These are phyloP conservation scores for Diplodus sargus DNA, from an alignment of 2,797 vertebrate species.

Conservation along the genomic window DNA sequence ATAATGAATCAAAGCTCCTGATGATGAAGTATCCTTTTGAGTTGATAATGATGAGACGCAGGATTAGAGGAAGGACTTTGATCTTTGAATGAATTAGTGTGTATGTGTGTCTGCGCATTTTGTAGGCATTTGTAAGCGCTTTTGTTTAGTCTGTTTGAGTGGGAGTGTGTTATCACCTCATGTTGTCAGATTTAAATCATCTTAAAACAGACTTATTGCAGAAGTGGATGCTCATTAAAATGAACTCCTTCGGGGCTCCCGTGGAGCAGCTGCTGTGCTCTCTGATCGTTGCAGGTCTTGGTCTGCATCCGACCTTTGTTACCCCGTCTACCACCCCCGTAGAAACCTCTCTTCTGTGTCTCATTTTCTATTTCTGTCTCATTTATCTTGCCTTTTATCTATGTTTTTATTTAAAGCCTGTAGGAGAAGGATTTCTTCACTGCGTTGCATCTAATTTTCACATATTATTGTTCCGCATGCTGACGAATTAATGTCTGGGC, in stretches of 20 bases:
- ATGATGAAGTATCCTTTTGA: slow-evolving; percentile 44
- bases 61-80: slow-evolving; percentile 47
- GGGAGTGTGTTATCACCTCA: slow-evolving; percentile 9
- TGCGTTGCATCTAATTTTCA: slow-evolving; percentile 1
- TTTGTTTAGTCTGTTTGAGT: slow-evolving; percentile 28
- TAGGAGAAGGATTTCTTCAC: background rate
- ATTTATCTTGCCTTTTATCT: background rate
- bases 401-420: background rate
- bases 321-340: background rate
- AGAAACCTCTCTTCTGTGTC: background rate
- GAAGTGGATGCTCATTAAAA: slow-evolving; percentile 37
- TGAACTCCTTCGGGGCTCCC: slow-evolving; percentile 1
- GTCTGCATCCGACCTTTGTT: slow-evolving; percentile 12
- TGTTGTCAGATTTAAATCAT: slow-evolving; percentile 35
- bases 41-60: slow-evolving; percentile 39
- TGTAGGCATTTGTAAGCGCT: slow-evolving; percentile 7
- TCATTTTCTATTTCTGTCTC: background rate
- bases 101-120: background rate
- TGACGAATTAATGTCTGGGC: slow-evolving; percentile 12
- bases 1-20: slow-evolving; percentile 53
- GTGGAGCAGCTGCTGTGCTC: slow-evolving; percentile 15
- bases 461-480: slow-evolving; percentile 1
- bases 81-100: slow-evolving; percentile 48
- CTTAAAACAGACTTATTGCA: slow-evolving; percentile 37
- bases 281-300: slow-evolving; percentile 23